Conservation (phyloP, 2,113 vertebrate genomes). For the Zosterops japonicus region DNA sequence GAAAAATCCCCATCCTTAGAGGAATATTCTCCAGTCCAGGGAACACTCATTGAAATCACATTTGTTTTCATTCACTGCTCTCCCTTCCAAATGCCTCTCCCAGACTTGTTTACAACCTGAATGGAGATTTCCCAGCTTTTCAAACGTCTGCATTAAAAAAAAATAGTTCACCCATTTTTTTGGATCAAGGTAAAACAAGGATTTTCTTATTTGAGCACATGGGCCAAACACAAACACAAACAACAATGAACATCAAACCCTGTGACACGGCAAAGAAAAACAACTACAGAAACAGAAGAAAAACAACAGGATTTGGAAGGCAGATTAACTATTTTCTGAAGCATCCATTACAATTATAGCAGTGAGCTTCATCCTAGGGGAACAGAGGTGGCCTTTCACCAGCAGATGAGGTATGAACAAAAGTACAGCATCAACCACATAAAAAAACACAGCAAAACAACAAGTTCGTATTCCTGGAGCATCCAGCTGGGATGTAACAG, state of each 20-base stretch:
- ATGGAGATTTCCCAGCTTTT: not conserved
- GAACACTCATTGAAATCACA: not conserved
- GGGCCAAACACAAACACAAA: not conserved
- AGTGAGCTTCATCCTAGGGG: not conserved
- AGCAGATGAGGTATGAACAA: not conserved
- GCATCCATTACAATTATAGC: not conserved
- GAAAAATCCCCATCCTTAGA: not conserved
- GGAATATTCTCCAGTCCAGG: not conserved
- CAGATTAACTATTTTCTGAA: accelerated
- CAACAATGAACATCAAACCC: not conserved
- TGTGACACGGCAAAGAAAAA: not conserved
- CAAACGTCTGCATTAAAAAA: accelerated
- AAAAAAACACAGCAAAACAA: not conserved
- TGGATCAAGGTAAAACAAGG: not conserved
- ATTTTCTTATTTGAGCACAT: not conserved
- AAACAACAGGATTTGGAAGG: not conserved
- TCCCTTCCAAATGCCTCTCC: not conserved
- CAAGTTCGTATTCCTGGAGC: not conserved
- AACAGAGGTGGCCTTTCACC: not conserved
- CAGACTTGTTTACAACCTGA: constrained; percentile 15
- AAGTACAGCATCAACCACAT: not conserved
- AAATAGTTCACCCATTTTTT: not conserved
- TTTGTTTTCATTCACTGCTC: not conserved
- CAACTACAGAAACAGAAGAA: not conserved
- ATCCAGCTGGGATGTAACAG: not conserved